phyloP scores from a whole-genome alignment of 2,888 invertebrate genomes.

The Trisateles emortualis region DNA sequence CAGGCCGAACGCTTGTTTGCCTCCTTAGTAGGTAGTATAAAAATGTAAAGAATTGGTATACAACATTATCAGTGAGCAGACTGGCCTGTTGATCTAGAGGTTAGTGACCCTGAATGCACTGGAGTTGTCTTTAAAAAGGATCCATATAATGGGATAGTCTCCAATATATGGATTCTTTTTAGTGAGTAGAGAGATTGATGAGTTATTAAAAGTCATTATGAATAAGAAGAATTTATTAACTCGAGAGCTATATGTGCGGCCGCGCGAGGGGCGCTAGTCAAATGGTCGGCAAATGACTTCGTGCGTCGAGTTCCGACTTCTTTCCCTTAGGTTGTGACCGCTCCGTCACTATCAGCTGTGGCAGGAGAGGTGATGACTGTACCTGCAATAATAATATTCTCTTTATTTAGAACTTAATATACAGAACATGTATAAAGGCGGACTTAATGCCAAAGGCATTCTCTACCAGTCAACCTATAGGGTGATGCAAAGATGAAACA shows the following conservation, averaged over 20 bases:
- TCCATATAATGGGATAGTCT: too few relatives aligned
- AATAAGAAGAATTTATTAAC: constrained; percentile 41
- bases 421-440: background rate
- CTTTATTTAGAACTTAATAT: background rate
- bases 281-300: constrained; percentile 92
- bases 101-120: too few relatives aligned
- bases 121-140: too few relatives aligned
- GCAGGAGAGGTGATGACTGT: constrained; percentile 88
- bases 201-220: constrained; percentile 24
- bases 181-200: background rate
- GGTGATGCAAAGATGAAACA: too few relatives aligned
- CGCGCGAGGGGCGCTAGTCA: constrained; percentile 81
- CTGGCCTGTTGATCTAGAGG: too few relatives aligned
- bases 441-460: too few relatives aligned
- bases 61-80: too few relatives aligned
- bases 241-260: constrained; percentile 27
- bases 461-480: too few relatives aligned
- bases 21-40: too few relatives aligned
- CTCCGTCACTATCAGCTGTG: constrained; percentile 88
- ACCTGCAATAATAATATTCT: constrained; percentile 61
- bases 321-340: constrained; percentile 78
- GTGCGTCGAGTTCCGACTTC: constrained; percentile 84
- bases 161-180: too few relatives aligned
- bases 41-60: too few relatives aligned
- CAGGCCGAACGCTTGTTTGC: too few relatives aligned